These are phyloP conservation scores for Cotesia chilonis DNA, from an alignment of 1,140 invertebrate genomes.

Conservation along the genomic window DNA sequence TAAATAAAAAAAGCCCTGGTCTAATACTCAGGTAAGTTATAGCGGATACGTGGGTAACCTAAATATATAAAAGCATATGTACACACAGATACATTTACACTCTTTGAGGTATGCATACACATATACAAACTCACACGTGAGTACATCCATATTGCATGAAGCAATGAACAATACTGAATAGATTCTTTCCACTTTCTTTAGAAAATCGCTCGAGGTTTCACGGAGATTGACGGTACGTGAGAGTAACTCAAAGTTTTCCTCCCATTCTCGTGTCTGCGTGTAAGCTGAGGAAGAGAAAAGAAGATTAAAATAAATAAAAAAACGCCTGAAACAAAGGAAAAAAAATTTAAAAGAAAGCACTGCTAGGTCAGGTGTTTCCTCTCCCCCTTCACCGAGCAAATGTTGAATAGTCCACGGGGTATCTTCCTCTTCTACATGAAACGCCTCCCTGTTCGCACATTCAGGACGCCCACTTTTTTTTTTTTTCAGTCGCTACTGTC, in stretches of 20 bases:
- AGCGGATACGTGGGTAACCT: too few relatives aligned
- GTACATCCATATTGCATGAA: conserved; percentile 4
- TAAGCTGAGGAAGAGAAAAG: conserved; percentile 16
- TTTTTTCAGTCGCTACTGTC: neutral
- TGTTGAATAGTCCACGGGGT: conserved; percentile 37
- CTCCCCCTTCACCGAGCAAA: conserved; percentile 8
- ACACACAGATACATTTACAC: too few relatives aligned
- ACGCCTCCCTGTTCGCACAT: conserved; percentile 28
- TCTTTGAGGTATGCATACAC: too few relatives aligned
- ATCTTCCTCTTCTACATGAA: conserved; percentile 15
- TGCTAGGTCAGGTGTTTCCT: conserved; percentile 40
- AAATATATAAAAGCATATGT: too few relatives aligned
- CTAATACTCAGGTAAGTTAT: too few relatives aligned
- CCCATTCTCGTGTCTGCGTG: conserved; percentile 11
- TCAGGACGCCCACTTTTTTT: conserved; percentile 21
- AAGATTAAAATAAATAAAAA: neutral
- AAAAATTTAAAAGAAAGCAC: conserved; percentile 19
- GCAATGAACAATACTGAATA: conserved; percentile 30
- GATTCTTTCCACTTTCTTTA: conserved; percentile 13
- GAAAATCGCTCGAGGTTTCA: conserved; percentile 23
- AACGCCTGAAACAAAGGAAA: neutral
- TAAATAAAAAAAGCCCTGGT: too few relatives aligned
- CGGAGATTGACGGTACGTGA: conserved; percentile 38
- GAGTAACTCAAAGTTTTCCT: conserved; percentile 32
- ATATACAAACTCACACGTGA: neutral